phyloP scores from a whole-genome alignment of 2,113 vertebrate genomes.

The Cyanistes caeruleus region DNA sequence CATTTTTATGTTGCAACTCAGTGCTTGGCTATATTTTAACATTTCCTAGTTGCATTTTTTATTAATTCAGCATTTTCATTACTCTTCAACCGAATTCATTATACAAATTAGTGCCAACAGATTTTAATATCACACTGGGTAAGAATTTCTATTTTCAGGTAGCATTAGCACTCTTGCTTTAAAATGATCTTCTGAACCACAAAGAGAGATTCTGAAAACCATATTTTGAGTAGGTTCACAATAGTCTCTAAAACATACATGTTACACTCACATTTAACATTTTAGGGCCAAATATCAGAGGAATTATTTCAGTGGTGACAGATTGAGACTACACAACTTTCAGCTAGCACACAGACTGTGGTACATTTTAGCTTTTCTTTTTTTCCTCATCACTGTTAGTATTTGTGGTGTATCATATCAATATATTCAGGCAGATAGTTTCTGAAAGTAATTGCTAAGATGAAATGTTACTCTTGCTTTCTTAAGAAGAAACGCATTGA shows the following conservation, averaged over 20 bases:
- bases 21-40: not conserved
- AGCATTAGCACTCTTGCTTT: not conserved
- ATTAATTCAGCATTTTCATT: conserved; percentile 1
- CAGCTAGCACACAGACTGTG: not conserved
- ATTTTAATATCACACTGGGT: not conserved
- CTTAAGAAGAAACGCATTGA: not conserved
- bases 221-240: not conserved
- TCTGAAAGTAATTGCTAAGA: not conserved
- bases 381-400: not conserved
- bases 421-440: not conserved
- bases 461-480: not conserved
- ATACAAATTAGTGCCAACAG: not conserved
- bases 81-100: not conserved
- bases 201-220: not conserved
- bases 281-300: not conserved
- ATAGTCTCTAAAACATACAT: not conserved
- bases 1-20: not conserved
- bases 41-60: not conserved
- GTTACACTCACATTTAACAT: not conserved
- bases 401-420: not conserved
- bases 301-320: not conserved
- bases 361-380: not conserved
- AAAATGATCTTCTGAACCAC: not conserved
- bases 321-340: not conserved
- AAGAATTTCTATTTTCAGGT: not conserved